These are phyloP conservation scores for Dicrostonyx torquatus DNA, from an alignment of 2,797 vertebrate species.

Conservation along the genomic window DNA sequence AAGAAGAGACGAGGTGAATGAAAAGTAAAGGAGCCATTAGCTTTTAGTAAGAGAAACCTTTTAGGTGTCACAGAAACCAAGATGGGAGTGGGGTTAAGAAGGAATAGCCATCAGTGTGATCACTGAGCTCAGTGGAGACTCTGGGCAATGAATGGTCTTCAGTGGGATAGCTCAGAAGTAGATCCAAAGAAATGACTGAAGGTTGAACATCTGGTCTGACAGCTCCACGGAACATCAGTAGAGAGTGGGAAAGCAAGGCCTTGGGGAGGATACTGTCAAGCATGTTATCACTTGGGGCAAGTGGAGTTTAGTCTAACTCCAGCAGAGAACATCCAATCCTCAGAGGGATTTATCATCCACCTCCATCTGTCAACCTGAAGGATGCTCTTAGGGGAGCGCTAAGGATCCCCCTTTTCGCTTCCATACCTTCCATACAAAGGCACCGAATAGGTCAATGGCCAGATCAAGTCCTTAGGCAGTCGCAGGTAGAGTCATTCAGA, in stretches of 20 bases:
- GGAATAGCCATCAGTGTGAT: not conserved
- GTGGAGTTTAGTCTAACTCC: not conserved
- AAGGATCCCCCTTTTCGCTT: not conserved
- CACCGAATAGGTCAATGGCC: not conserved
- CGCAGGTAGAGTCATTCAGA: not conserved
- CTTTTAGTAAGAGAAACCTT: not conserved
- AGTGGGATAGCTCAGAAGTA: not conserved
- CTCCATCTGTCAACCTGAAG: not conserved
- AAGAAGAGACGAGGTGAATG: not conserved
- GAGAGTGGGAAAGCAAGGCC: not conserved
- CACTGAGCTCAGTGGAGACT: not conserved
- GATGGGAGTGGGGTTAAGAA: not conserved
- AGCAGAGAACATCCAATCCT: not conserved
- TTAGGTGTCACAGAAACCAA: not conserved
- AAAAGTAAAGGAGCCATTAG: not conserved
- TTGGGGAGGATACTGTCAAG: not conserved
- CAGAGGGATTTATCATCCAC: not conserved
- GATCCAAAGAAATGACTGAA: not conserved
- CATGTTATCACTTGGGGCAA: not conserved
- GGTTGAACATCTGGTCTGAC: not conserved
- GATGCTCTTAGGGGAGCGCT: not conserved
- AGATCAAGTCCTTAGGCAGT: not conserved
- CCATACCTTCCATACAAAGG: fast-evolving
- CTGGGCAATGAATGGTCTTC: not conserved
- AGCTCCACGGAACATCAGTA: not conserved